These are phyloP conservation scores for Aphelenchoides besseyi DNA, from an alignment of 1,140 invertebrate species.

Conservation along the genomic window DNA sequence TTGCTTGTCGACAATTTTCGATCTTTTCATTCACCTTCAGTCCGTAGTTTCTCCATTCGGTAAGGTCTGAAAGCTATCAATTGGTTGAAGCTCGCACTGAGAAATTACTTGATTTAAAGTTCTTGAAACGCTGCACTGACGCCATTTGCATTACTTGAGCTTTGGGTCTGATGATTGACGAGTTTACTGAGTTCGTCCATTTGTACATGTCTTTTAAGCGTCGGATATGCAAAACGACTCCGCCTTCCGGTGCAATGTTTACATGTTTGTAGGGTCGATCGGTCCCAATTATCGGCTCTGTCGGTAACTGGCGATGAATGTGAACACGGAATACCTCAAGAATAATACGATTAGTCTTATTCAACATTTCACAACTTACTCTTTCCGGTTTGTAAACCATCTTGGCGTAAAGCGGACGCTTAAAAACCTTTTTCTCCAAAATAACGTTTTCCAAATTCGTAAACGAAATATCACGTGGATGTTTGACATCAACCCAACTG, in stretches of 20 bases:
- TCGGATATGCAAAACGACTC: constrained; percentile 23
- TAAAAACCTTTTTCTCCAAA: constrained; percentile 30
- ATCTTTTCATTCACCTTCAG: constrained; percentile 16
- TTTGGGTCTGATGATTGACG: constrained; percentile 5
- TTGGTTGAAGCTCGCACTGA: background rate
- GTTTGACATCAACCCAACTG: constrained; percentile 12
- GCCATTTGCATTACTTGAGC: constrained; percentile 10
- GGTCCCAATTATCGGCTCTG: constrained; percentile 13
- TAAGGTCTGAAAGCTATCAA: background rate
- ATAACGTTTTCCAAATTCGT: constrained; percentile 10
- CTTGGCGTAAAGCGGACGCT: constrained; percentile 28
- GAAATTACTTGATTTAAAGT: constrained; percentile 6
- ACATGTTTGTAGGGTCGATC: constrained; percentile 18
- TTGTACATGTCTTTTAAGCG: constrained; percentile 19
- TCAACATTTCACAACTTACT: background rate
- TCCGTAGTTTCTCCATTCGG: constrained; percentile 19
- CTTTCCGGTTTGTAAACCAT: constrained; percentile 29
- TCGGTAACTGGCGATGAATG: constrained; percentile 21
- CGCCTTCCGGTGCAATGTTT: constrained; percentile 23
- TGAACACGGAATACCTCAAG: constrained; percentile 18
- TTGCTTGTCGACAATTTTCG: constrained; percentile 15
- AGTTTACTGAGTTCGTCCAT: constrained; percentile 11
- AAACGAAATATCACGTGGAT: constrained; percentile 11
- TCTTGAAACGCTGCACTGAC: background rate
- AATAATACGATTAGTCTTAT: background rate